A percentile compares a stretch with the other conserved stretches of the same genome.
Conservation (phyloP, 1,140 invertebrate genomes). For the Papilio aristodemus region DNA sequence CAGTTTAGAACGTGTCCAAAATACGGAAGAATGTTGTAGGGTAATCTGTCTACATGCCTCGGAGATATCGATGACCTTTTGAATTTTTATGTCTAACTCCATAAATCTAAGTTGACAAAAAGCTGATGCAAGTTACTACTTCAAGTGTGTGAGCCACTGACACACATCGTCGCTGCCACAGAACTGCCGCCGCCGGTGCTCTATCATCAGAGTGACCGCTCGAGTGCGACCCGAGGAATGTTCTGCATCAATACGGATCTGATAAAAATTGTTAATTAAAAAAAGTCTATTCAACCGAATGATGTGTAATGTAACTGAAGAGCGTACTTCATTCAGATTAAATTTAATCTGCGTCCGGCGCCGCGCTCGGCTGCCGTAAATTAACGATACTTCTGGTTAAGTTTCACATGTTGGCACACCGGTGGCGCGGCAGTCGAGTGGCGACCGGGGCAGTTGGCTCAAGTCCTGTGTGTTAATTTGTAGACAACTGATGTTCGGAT, state of each 20-base stretch:
- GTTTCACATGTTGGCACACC: background rate
- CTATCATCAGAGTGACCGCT: background rate
- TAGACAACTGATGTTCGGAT: no score
- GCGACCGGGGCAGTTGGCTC: no score
- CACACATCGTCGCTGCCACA: background rate
- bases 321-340: constrained; percentile 15
- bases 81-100: background rate
- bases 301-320: background rate
- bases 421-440: background rate
- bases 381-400: constrained; percentile 1
- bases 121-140: background rate
- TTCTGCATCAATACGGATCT: background rate
- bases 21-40: no score
- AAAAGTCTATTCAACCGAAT: background rate
- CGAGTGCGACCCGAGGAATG: background rate
- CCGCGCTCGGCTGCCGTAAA: background rate
- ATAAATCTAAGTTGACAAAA: background rate
- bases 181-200: background rate
- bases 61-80: no score
- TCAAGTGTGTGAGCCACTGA: background rate
- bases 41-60: no score
- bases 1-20: no score
- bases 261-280: constrained; percentile 8
- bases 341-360: constrained; percentile 15
- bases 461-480: no score